Evolutionary conservation across 1,140 invertebrate genomes (phyloP), one percentile per base, ranked within the genome.

Genomic region (Drosophila ananassae): DNA sequence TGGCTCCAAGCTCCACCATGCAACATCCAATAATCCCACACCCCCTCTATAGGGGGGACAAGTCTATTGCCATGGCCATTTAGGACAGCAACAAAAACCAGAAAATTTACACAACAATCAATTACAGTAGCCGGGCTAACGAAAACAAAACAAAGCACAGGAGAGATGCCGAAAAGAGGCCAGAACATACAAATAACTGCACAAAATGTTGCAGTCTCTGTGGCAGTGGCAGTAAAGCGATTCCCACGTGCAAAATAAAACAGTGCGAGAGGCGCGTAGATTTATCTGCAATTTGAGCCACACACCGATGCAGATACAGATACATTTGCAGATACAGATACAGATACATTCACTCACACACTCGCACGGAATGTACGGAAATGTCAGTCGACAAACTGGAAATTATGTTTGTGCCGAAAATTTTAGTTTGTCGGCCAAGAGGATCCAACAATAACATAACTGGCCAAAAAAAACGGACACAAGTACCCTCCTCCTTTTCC

Each of bases 331-430:
- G 8, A 46, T 47, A 10, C 39, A 60, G 9, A 30, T 17, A 46
- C 46, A 32, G 37, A 34, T 52, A 52, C 32, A 24, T 21, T 56
- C 10, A 28, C 37, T 39, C 17, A 48, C 59, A 61, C 55, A 53
- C 30, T 21, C 46, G 48, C 47, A 64, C 64, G 10, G 13, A 44
- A 46, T n/a, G 47, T 63, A 73, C 77, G 82, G 69, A 85, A 82
- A 82, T 82, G 82, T 85, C 82, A 87, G 82, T 85, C 82, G 82
- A 78, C 66, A 79, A 89, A 87, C 83, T 87, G 79, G 76, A 89
- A 85, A 85, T 85, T 89, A 85, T 87, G 83, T 89, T 89, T 87
- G 82, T 87, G 75, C 79, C 83, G 78, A 89, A 89, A 44, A 89
- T 87, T 89, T 82, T 66, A 89, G 82, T 73, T 76, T 69, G 59